phyloP scores from a whole-genome alignment of 2,888 invertebrate species.

The Heteromurus nitidus region DNA sequence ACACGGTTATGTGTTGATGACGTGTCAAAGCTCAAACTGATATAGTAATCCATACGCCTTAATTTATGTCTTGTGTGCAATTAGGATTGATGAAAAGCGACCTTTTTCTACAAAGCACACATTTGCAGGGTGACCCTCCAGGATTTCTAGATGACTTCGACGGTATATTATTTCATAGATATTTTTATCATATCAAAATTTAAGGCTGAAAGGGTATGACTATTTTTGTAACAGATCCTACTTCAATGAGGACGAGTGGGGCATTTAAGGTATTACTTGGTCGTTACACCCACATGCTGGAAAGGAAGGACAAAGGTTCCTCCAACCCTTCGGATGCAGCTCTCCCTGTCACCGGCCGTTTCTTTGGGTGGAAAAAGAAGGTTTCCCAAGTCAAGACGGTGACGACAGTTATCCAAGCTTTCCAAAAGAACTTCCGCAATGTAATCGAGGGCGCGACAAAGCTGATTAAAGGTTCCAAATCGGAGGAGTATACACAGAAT shows the following conservation, averaged over 20 bases:
- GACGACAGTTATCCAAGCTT: conserved; percentile 3
- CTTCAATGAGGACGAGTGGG: neutral
- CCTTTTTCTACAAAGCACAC: too few relatives aligned
- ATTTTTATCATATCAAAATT: too few relatives aligned
- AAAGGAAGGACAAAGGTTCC: neutral
- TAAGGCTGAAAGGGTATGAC: too few relatives aligned
- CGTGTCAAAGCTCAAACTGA: too few relatives aligned
- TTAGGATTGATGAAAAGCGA: too few relatives aligned
- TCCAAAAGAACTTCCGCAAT: conserved; percentile 8
- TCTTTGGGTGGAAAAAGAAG: neutral
- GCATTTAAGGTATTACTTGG: conserved; percentile 31
- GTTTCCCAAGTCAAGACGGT: neutral
- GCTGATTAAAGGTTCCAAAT: neutral
- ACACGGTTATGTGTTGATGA: too few relatives aligned
- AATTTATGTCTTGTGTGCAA: too few relatives aligned
- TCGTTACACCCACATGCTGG: conserved; percentile 31
- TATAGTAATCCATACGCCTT: too few relatives aligned
- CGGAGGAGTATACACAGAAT: neutral
- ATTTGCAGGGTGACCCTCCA: too few relatives aligned
- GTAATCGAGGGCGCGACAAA: conserved; percentile 3
- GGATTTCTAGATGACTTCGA: too few relatives aligned
- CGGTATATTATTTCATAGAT: too few relatives aligned
- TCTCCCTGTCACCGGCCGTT: neutral
- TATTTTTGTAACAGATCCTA: conserved; percentile 4
- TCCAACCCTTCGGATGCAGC: neutral